Evolutionary conservation across 2,797 vertebrate genomes (phyloP).

Genomic region (Chelon auratus): DNA sequence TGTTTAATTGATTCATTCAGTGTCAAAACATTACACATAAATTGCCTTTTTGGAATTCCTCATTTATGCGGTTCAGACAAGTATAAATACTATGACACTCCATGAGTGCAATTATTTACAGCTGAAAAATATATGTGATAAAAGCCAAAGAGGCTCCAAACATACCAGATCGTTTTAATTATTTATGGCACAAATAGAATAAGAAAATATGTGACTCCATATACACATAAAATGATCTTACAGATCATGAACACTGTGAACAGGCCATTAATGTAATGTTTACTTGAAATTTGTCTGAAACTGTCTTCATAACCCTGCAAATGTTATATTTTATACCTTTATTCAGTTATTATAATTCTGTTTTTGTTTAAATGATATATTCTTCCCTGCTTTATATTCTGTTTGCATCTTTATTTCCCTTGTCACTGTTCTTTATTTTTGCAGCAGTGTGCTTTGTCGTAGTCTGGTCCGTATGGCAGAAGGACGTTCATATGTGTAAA

Average conservation of each 20-base stretch:
- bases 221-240: neutral
- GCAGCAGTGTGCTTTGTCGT: neutral
- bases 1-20: slow-evolving; percentile 32
- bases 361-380: neutral
- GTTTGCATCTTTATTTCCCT: neutral
- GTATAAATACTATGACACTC: slow-evolving; percentile 3
- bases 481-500: neutral
- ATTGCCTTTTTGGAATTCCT: slow-evolving; percentile 4
- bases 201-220: slow-evolving; percentile 1
- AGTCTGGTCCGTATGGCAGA: neutral
- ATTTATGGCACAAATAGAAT: slow-evolving; percentile 5
- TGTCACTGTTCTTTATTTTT: neutral
- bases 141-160: neutral
- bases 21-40: slow-evolving; percentile 20
- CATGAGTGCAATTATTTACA: slow-evolving; percentile 44
- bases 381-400: neutral
- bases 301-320: neutral
- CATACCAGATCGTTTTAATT: neutral
- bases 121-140: slow-evolving; percentile 30
- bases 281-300: neutral
- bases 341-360: neutral
- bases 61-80: slow-evolving; percentile 1
- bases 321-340: neutral
- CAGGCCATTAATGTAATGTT: too few species aligned
- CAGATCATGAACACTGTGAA: neutral